Evolutionary conservation across 2,113 vertebrate species (phyloP), one percentile per base, ranked within the genome.

Genomic region (Beaufortia kweichowensis): DNA sequence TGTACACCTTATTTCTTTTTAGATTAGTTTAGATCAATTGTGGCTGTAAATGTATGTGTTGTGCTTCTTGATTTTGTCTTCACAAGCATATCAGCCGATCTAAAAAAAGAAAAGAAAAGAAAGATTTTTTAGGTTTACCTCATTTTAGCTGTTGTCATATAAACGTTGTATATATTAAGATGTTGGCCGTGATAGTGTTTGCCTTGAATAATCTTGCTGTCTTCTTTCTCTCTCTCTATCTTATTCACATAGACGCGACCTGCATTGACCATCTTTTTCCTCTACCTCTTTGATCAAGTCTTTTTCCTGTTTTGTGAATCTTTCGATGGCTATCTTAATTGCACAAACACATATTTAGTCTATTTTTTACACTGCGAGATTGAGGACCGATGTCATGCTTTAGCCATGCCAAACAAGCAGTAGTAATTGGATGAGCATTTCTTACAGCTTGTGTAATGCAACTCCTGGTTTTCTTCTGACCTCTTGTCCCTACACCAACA

Each of bases 131-230:
- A 8, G 41, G 62, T 79, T 79, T 80, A 83, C 79, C 75, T 87
- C 76, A 82, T 86, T 73, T 74, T 55, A 83, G 57, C 78, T 76
- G 56, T 68, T 91, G 85, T 89, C 81, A 80, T 86, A 84, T 89
- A 89, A 91, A 91, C 89, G 87, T 65, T 73, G 88, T 76, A 75
- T 90, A n/a, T n/a, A n/a, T 79, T 88, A 81, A 89, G 91, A 91
- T 92, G 62, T 24, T 67, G 57, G 26, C 28, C 1, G 0, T 57
- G 88, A 91, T 90, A 86, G 23, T 68, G 57, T 78, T 91, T 77
- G 86, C 84, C 84, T 87, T 85, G 79, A 82, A 76, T 80, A 79
- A 63, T 84, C 81, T 76, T 56, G 60, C 83, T 75, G 57, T 81
- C 55, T 41, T 75, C 72, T 80, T 71, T 66, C 75, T 82, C 64